Base-by-base conservation (phyloP, 2,797 vertebrate genomes). In the Iguana delicatissima region DNA sequence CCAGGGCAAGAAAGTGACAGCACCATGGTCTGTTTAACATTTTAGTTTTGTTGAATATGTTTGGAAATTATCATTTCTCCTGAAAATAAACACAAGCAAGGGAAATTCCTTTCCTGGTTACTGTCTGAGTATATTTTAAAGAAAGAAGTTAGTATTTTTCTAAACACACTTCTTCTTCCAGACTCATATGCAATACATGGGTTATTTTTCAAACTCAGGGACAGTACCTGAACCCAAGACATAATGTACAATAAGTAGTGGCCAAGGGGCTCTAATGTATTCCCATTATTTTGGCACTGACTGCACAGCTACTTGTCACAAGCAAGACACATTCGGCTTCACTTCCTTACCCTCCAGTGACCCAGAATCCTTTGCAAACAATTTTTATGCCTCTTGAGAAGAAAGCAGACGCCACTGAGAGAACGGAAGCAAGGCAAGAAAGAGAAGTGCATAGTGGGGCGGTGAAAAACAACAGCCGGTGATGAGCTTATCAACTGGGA, bases 381-480 rank as follows among this genome's bases (percentile, higher is more conserved):
- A 64, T 64, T 74, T 87, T 26, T 90, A 16, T 82, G 32, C 42
- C 46, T 38, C 42, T 52, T 46, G 35, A 73, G 12, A 73, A 64
- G 24, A 74, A 73, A 82, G 9, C 6, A 64, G 42, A 74, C 26
- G 64, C 18, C 26, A 50, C 52, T 2, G 26, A 8, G 50, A 38
- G 52, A 52, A 80, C 14, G 38, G 12, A 59, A 73, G 29, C 20
- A 86, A 73, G 64, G 69, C 50, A 86, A 74, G 38, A 76, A 26
- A 76, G 42, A 87, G 38, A 62, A 86, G 32, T 50, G 82, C 69
- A 22, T 67, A 13, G 46, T 76, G 73, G 85, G 42, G 80, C 20
- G 35, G n/a, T 55, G 72, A 83, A 90, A 81, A 86, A 86, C 79
- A 81, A 83, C 80, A 77, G 85, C 81, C 62, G 88, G 88, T 69